These are phyloP conservation scores for Sialia sialis DNA, from an alignment of 2,113 vertebrate genomes.

Conservation along the genomic window DNA sequence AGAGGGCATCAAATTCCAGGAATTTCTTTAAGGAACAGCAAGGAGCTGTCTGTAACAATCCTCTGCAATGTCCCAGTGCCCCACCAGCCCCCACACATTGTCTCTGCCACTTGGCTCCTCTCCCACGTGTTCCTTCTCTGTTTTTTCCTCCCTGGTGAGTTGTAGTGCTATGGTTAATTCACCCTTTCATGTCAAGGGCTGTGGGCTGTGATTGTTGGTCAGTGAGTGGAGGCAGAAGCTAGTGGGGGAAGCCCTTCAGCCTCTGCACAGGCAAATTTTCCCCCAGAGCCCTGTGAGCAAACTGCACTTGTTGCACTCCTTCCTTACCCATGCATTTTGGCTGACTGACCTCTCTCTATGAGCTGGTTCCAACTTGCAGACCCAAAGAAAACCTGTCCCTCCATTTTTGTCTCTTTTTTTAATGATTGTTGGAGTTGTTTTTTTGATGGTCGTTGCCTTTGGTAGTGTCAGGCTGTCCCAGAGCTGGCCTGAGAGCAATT, in stretches of 20 bases:
- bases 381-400: neutral
- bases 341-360: neutral
- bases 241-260: neutral
- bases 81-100: neutral
- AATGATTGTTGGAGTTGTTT: neutral
- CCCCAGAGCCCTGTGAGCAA: neutral
- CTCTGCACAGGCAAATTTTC: neutral
- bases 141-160: neutral
- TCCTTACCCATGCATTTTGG: neutral
- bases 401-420: neutral
- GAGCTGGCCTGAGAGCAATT: neutral
- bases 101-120: neutral
- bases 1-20: conserved; percentile 32
- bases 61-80: neutral
- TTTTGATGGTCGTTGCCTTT: neutral
- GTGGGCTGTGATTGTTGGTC: neutral
- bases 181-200: neutral
- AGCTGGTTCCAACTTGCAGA: neutral
- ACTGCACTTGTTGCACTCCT: neutral
- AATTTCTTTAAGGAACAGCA: neutral
- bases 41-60: neutral
- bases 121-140: neutral
- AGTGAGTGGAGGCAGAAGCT: neutral
- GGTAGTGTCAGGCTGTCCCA: neutral
- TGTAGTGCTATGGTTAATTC: neutral